Percentiles rank a stretch among this genome's conserved stretches.
Conservation (phyloP, 2,797 vertebrate genomes). For the Lepus oiostolus region DNA sequence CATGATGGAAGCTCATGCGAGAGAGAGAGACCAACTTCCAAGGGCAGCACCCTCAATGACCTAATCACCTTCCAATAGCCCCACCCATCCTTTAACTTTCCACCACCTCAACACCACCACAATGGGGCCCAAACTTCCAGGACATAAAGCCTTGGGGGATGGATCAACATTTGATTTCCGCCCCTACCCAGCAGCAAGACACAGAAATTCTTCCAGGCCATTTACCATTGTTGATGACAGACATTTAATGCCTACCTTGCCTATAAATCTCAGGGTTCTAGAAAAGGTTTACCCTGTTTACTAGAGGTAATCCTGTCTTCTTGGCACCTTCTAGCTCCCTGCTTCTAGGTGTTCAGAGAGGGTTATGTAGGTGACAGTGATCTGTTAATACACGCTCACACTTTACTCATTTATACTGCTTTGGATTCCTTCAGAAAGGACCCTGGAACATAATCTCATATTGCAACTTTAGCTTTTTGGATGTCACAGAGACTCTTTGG, state of each 20-base stretch:
- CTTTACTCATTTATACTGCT: background rate
- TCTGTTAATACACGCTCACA: background rate
- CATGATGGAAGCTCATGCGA: no score
- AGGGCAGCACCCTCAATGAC: background rate
- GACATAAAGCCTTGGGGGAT: background rate
- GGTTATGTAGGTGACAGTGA: background rate
- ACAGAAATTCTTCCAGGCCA: background rate
- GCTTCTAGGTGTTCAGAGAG: background rate
- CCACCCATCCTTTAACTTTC: background rate
- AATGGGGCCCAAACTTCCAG: background rate
- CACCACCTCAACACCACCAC: no score
- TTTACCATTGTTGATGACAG: background rate
- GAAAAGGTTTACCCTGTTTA: no score
- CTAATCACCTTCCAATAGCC: background rate
- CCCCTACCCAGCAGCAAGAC: background rate
- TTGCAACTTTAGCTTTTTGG: slow-evolving; percentile 1
- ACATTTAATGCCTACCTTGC: no score
- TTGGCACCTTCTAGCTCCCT: background rate
- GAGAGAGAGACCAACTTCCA: background rate
- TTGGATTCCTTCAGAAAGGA: background rate
- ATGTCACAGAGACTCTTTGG: slow-evolving; percentile 40
- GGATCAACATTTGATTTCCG: background rate
- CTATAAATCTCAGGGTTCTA: background rate
- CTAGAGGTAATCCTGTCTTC: background rate
- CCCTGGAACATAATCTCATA: background rate